Base-by-base conservation (phyloP, 2,888 invertebrate genomes). In the Ypsolopha scabrella region DNA sequence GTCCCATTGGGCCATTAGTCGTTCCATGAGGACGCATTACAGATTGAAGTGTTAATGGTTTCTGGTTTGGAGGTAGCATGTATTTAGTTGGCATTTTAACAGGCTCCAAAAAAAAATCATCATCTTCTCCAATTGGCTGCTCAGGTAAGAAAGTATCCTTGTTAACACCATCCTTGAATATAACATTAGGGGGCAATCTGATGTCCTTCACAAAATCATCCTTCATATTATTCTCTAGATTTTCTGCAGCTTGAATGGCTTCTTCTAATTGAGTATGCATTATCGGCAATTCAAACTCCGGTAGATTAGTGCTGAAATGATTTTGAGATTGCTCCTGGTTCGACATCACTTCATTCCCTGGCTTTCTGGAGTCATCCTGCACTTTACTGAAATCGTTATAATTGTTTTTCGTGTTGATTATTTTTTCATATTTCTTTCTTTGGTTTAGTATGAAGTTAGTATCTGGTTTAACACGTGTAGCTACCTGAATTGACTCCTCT, bases 401-500 rank as follows among this genome's bases (percentile, higher is more conserved):
- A 80, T 75, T 74, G 60, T 68, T 65, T 74, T 83, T 80, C 76
- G 75, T 76, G 68, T 85, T 80, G 74, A 79, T 81, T 67, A 80
- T 78, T 75, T 83, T 83, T 59, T 80, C 73, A 48, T 77, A 55
- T 62, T 81, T 82, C 65, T 65, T 75, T 62, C 75, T 75, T 41
- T 74, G 72, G 68, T 80, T 77, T 71, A 81, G 63, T 65, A 49
- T 70, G 72, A 87, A 87, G 75, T 88, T 87, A 72, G 77, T 81
- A 72, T 89, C 89, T 56, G 91, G 90, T 67, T 87, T 87, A 67
- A 91, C 80, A 65, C 90, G 87, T 56, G 87, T 90, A 65, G 89
- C 89, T 71, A 92, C 91, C 72, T 89, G 88, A 64, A 91, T 88
- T 50, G 93, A 93, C 60, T 87, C 87, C 65, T 87, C 82, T 51